Base-by-base conservation (phyloP, 2,797 vertebrate genomes). In the Sebastiscus albofasciatus region DNA sequence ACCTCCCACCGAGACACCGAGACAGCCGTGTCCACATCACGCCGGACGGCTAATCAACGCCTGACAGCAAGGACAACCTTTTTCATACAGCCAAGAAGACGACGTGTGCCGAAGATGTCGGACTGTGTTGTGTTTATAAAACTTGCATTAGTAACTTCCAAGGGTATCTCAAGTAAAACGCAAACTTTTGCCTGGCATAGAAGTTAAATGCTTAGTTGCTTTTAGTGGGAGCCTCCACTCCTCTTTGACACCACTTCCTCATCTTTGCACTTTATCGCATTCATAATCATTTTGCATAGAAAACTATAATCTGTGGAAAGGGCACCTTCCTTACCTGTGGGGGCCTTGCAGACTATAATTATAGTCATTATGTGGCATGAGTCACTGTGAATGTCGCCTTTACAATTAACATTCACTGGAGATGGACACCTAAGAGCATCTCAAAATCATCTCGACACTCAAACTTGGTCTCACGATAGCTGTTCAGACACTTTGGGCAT, bases 21-120 rank as follows among this genome's bases (percentile, higher is more conserved):
- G 89, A 85, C 92, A 89, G 82, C 78, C 80, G 42, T 80, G 89
- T 92, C 90, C 85, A 82, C 82, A 84, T 88, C 88, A 87, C 58
- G 16, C 79, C 68, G 79, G 83, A 92, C 49, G 72, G 86, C 84
- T 87, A 90, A 91, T 93, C 83, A 84, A 79, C 80, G 5, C 52
- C 77, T 87, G 92, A 91, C 90, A 91, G 85, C 83, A 89, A 90
- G 83, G 87, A 93, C 91, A 84, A 87, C 77, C 72, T 76, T 79
- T 80, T 80, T 80, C 78, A 87, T 67, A 26, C 72, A 77, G 62
- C 49, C 65, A 65, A 75, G 70, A 49, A 20, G 49, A 54, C 0
- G 20, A 79, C 39, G 29, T 83, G 54, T 73, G 4, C 65, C 11
- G 31, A 72, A 77, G 69, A 89, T 49, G 39, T 24, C 26, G 9